Base-by-base conservation (phyloP, 2,797 vertebrate species). In the Anas flavirostris region DNA sequence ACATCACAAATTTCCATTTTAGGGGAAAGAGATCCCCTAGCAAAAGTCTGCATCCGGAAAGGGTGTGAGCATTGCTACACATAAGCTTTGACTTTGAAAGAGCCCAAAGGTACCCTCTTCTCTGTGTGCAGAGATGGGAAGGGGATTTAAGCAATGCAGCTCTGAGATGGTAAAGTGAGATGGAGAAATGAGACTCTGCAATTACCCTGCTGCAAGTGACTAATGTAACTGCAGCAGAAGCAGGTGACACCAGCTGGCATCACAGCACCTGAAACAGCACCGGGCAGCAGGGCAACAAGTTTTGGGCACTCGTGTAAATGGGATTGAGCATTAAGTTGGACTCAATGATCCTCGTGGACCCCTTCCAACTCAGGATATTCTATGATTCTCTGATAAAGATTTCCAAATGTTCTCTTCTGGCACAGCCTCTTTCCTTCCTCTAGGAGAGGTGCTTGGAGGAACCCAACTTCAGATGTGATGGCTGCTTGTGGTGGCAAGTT, bases 201-300 rank as follows among this genome's bases (percentile, higher is more conserved):
- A 29, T 52, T 4, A 6, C 31, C 25, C 56, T 53, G 7, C 44
- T 69, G 44, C 0, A 5, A 59, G 31, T 78, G 62, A 59, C 23
- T 82, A 33, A 77, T n/a, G 50, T 64, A 33, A 59, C 37, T 39
- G 33, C 44, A 86, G 62, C 64, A 84, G 59, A 29, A 58, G 43
- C 0, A 0, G 16, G 55, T 86, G 50, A 55, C 14, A 23, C 4
- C 26, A 4, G 5, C 29, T 35, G 8, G 22, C 56, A 8, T n/a
- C 64, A 59, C 53, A 44, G 29, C 43, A 28, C 7, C 62, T 82
- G 77, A 66, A 86, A 64, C 2, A 18, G 15, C 17, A 15, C 7
- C 2, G n/a, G 5, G 29, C 15, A 43, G 48, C 28, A 56, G 25
- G 29, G 6, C 29, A 66, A 37, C 9, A 35, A 6, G 25, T 35